phyloP scores from a whole-genome alignment of 1,140 invertebrate species.

The Bilobella aurantiaca region DNA sequence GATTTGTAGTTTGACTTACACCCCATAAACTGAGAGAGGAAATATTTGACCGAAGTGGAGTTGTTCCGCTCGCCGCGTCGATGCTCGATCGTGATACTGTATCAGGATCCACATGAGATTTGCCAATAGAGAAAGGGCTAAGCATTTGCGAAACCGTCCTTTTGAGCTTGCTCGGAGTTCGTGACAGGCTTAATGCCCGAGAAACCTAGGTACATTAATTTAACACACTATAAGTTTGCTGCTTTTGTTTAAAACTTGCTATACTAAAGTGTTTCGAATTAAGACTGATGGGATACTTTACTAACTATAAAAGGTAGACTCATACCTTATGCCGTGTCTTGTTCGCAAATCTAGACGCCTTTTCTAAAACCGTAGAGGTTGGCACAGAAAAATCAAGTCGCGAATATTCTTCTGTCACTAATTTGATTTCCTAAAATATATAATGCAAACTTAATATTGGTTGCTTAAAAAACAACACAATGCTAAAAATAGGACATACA shows the following conservation, averaged over 20 bases:
- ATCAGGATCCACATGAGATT: conserved; percentile 20
- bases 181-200: conserved; percentile 85
- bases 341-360: conserved; percentile 56
- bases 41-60: conserved; percentile 18
- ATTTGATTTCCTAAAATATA: conserved; percentile 3
- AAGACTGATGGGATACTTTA: too few relatives aligned
- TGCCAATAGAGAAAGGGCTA: conserved; percentile 55
- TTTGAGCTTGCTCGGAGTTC: conserved; percentile 84
- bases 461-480: not conserved
- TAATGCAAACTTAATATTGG: not conserved
- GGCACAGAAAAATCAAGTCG: not conserved
- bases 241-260: too few relatives aligned
- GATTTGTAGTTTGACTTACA: not conserved
- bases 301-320: not conserved
- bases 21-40: conserved; percentile 27
- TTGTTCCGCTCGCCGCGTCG: not conserved
- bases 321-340: conserved; percentile 62
- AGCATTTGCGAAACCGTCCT: conserved; percentile 88
- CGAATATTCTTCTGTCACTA: not conserved
- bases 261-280: too few relatives aligned
- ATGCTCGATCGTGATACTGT: conserved; percentile 21
- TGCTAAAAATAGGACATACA: conserved; percentile 16
- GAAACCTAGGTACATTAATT: conserved; percentile 48
- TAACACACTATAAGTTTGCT: not conserved
- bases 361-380: conserved; percentile 8